A percentile compares a stretch with the other conserved stretches of the same genome.
phyloP scores from a whole-genome alignment of 2,888 invertebrate genomes.

The Eupithecia exiguata region DNA sequence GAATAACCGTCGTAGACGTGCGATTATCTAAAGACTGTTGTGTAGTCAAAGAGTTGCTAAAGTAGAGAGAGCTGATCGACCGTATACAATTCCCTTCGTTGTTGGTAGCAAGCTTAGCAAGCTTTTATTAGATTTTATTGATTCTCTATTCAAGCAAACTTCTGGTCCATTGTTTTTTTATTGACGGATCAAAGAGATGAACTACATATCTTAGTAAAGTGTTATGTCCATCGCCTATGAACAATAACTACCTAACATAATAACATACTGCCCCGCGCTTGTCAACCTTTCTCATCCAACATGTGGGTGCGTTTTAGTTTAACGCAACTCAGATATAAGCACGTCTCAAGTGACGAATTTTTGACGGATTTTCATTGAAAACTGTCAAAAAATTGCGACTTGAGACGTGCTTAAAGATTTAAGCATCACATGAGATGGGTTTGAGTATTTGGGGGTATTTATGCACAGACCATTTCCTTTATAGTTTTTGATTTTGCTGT shows the following conservation, averaged over 20 bases:
- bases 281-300: neutral
- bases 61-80: neutral
- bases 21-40: constrained; percentile 50
- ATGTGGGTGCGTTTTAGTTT: neutral
- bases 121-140: too few relatives aligned
- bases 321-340: too few relatives aligned
- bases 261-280: neutral
- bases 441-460: too few relatives aligned
- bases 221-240: neutral
- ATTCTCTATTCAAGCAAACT: neutral
- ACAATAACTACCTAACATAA: neutral
- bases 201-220: neutral
- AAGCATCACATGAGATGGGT: too few relatives aligned
- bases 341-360: too few relatives aligned
- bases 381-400: too few relatives aligned
- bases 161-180: neutral
- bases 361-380: too few relatives aligned
- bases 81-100: neutral
- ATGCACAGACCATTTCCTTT: neutral
- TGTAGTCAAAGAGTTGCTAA: constrained; percentile 31
- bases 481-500: neutral
- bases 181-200: neutral
- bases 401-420: too few relatives aligned
- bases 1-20: constrained; percentile 57
- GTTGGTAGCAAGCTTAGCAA: neutral